Evolutionary conservation across 1,140 invertebrate genomes (phyloP), one percentile per base, ranked within the genome.

Genomic region (Aradophagus sp.): DNA sequence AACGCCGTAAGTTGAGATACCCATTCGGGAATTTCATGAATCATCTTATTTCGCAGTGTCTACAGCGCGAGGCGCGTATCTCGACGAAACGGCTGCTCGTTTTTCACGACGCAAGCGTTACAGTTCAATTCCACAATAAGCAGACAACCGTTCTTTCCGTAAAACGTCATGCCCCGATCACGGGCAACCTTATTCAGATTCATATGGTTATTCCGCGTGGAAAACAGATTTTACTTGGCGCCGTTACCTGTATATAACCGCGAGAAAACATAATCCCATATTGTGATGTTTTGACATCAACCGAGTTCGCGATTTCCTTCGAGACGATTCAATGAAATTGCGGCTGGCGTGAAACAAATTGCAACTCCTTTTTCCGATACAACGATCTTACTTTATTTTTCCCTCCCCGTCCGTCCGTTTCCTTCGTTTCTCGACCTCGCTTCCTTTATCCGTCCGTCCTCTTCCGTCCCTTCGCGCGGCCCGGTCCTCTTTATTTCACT

Each of bases 221-320:
- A 63, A 63, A 67, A 67, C 63, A 73, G 69, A 72, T 73, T 73
- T 73, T 45, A 62, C 63, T 53, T 39, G 58, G 70, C 61, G 62
- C 62, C 50, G 65, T 72, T 69, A 48, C 66, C 50, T 74, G 50
- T 59, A 36, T 52, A 63, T 50, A 65, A 65, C 38, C 50, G 31
- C 31, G 35, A 58, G 42, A 69, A 70, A 79, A 75, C 77, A 77
- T 76, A 79, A 78, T 81, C 73, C 71, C 72, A 78, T 79, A 78
- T 79, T 66, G 66, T 38, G 66, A 52, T 47, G 62, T 39, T 63
- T 67, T 77, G 58, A 61, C 73, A 42, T 53, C 32, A n/a, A 12
- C 32, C 13, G 12, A 27, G 19, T 13, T 17, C 20, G 59, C 36
- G 65, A 53, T 68, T 68, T 59, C 34, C 41, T 58, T 45, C 34